Base-by-base conservation (phyloP, 2,113 vertebrate genomes). In the Bucco capensis region DNA sequence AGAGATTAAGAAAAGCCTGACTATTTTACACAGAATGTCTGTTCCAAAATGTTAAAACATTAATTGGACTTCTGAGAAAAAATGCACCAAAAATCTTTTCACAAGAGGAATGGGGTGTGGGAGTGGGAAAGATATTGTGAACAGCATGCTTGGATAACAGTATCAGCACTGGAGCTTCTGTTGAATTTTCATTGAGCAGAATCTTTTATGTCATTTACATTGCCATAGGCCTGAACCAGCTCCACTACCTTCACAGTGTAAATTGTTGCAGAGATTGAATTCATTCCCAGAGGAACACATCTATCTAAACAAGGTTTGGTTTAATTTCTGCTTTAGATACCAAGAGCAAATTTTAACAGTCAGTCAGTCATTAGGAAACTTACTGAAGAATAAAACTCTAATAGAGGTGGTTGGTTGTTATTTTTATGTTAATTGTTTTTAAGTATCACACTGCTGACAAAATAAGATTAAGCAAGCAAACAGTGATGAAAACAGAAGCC, bases 1-100 rank as follows among this genome's bases (percentile, higher is more conserved):
- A 70, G 42, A 57, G 31, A 54, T 71, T 92, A 83, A 60, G 67
- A 94, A 92, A 61, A 42, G 37, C 40, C 76, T 5, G 37, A 71
- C 35, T 67, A 84, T 42, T 91, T 94, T 92, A 86, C 97, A 74
- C 73, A 72, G 9, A 86, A 54, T 44, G 23, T 77, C 71, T 50
- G 51, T 49, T 67, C 56, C 58, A 84, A 73, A 78, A 57, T 14
- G 16, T 58, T 46, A 66, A 88, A 91, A 73, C 27, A 18, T 70
- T 60, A 85, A 77, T 3, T 69, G 30, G 33, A 82, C 64, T 89
- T 82, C 42, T n/a, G 53, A 89, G 31, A 85, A 86, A 22, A 92
- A 86, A 73, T 10, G 50, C 21, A 53, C 13, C 56, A 25, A 89
- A 76, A 47, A 85, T 53, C 8, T 47, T 90, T 47, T 77, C 56